phyloP scores from a whole-genome alignment of 2,113 vertebrate genomes.

The Chaetorhynchus papuensis region DNA sequence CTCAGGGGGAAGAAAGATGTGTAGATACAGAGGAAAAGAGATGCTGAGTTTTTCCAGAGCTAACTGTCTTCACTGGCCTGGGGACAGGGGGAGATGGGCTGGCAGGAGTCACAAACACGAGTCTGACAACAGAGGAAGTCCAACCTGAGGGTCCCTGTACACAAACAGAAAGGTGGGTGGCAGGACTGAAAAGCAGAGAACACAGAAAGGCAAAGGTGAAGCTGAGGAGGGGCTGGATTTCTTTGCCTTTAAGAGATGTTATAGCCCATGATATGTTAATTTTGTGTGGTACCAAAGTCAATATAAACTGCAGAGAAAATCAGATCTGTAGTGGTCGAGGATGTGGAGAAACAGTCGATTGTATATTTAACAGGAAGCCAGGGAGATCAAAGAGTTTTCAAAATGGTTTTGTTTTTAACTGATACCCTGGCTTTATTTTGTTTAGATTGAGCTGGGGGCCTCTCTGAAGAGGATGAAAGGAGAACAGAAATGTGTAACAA shows the following conservation, averaged over 20 bases:
- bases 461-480: conserved; percentile 53
- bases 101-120: background rate
- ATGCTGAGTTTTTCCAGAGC: background rate
- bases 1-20: background rate
- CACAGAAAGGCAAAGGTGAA: background rate
- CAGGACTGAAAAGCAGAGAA: background rate
- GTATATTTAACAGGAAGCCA: conserved; percentile 56
- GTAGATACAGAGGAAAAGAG: background rate
- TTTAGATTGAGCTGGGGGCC: conserved; percentile 50
- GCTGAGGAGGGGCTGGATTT: background rate
- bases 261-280: background rate
- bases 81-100: background rate
- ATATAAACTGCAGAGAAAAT: conserved; percentile 8
- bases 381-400: conserved; percentile 48
- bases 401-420: conserved; percentile 54
- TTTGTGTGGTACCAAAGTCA: conserved; percentile 11
- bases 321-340: background rate
- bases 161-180: background rate
- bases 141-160: background rate
- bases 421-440: conserved; percentile 58
- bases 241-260: background rate
- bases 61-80: background rate
- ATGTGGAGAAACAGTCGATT: background rate
- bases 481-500: conserved; percentile 48
- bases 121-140: background rate